phyloP scores from a whole-genome alignment of 2,113 vertebrate species.

The Phrynocephalus versicolor region DNA sequence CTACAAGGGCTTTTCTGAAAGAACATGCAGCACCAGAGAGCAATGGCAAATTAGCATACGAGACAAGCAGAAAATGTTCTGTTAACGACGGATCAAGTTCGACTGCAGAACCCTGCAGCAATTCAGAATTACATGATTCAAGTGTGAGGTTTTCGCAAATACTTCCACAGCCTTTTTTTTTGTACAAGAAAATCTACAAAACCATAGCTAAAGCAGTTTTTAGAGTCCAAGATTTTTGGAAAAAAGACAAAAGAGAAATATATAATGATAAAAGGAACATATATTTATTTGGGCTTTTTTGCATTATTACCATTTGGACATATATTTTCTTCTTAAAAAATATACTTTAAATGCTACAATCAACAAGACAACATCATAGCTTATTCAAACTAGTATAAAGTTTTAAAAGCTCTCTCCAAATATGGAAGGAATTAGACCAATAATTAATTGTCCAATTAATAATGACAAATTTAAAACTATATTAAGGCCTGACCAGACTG shows the following conservation, averaged over 20 bases:
- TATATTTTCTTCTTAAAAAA: slow-evolving; percentile 52
- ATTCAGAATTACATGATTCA: neutral
- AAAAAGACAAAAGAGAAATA: slow-evolving; percentile 3
- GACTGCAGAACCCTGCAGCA: neutral
- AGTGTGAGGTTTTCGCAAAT: neutral
- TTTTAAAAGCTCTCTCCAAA: slow-evolving; percentile 30
- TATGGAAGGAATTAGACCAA: slow-evolving; percentile 27
- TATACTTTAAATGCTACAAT: slow-evolving; percentile 62
- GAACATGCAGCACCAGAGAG: neutral
- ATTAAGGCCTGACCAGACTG: slow-evolving; percentile 26
- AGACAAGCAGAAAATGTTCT: neutral
- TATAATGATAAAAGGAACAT: slow-evolving; percentile 29
- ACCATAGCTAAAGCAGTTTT: neutral
- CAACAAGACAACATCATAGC: slow-evolving; percentile 26
- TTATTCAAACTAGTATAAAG: slow-evolving; percentile 20
- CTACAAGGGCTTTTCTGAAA: neutral
- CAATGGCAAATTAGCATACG: neutral
- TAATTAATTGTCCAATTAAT: slow-evolving; percentile 14
- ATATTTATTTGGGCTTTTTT: slow-evolving; percentile 10
- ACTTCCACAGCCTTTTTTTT: neutral
- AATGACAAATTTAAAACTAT: slow-evolving; percentile 33
- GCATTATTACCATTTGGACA: slow-evolving; percentile 26
- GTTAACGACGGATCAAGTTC: neutral
- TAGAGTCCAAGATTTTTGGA: slow-evolving; percentile 7
- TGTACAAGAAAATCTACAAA: neutral